These are phyloP conservation scores for Panulirus ornatus DNA, from an alignment of 1,140 invertebrate genomes.

Conservation along the genomic window DNA sequence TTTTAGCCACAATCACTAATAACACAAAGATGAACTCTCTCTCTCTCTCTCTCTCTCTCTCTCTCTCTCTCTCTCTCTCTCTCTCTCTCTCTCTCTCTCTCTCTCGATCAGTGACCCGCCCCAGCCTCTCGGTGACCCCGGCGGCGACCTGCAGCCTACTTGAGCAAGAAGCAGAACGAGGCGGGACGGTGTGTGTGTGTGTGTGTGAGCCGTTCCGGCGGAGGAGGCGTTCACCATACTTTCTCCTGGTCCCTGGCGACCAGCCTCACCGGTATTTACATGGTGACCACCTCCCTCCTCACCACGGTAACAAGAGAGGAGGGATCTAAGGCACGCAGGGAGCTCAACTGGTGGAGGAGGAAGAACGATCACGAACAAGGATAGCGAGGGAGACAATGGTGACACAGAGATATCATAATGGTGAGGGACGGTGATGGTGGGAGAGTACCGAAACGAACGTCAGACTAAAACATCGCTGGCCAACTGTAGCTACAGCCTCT, in stretches of 20 bases:
- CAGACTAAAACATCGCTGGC: too few species aligned
- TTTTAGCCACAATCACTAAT: too few species aligned
- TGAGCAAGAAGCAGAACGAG: background rate
- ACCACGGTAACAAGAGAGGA: background rate
- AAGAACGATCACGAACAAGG: background rate
- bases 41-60: conserved; percentile 44
- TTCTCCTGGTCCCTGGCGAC: background rate
- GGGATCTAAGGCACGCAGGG: background rate
- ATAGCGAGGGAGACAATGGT: background rate
- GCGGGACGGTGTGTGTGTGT: too few species aligned
- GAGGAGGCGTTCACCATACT: background rate
- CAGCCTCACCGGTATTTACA: background rate
- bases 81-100: conserved; percentile 1
- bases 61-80: conserved; percentile 43
- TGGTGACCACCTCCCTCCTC: background rate
- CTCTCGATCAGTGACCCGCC: background rate
- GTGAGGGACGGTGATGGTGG: background rate
- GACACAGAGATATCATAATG: background rate
- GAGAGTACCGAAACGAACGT: too few species aligned
- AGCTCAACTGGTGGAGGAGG: background rate
- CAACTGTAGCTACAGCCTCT: too few species aligned
- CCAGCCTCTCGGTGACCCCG: background rate
- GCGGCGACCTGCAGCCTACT: background rate
- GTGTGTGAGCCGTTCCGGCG: background rate
- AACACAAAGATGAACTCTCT: background rate